Conservation (phyloP, 2,888 invertebrate genomes). For the Stenichneumon culpator region DNA sequence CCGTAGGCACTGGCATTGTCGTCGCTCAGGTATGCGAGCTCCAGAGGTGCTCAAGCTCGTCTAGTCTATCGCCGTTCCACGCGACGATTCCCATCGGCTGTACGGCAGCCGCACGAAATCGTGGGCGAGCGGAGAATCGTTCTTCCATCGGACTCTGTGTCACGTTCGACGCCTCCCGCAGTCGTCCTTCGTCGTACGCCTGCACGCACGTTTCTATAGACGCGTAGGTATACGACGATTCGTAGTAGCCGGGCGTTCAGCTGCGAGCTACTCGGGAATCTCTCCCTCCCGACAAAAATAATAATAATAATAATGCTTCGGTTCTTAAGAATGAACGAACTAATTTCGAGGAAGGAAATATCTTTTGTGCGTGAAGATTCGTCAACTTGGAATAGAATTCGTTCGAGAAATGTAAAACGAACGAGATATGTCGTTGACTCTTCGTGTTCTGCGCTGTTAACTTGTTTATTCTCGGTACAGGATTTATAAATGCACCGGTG, state of each 20-base stretch:
- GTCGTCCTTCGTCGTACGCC: constrained; percentile 9
- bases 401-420: neutral
- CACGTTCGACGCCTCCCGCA: constrained; percentile 11
- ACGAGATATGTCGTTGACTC: neutral
- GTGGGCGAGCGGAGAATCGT: constrained; percentile 33
- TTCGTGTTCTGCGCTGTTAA: neutral
- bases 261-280: constrained; percentile 7
- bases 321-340: neutral
- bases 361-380: neutral
- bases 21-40: constrained; percentile 78
- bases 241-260: constrained; percentile 16
- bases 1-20: constrained; percentile 73
- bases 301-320: constrained; percentile 26
- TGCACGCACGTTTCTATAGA: constrained; percentile 30
- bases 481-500: constrained; percentile 11
- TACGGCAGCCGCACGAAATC: constrained; percentile 28
- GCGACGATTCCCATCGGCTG: neutral
- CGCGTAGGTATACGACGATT: constrained; percentile 25
- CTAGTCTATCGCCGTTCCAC: constrained; percentile 28
- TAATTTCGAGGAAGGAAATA: neutral
- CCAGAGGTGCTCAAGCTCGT: constrained; percentile 68
- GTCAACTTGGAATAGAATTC: neutral
- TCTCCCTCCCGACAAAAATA: neutral
- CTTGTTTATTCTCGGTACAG: neutral
- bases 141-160: constrained; percentile 7